Evolutionary conservation across 2,888 invertebrate genomes (phyloP).

Genomic region (Eulithis prunata): DNA sequence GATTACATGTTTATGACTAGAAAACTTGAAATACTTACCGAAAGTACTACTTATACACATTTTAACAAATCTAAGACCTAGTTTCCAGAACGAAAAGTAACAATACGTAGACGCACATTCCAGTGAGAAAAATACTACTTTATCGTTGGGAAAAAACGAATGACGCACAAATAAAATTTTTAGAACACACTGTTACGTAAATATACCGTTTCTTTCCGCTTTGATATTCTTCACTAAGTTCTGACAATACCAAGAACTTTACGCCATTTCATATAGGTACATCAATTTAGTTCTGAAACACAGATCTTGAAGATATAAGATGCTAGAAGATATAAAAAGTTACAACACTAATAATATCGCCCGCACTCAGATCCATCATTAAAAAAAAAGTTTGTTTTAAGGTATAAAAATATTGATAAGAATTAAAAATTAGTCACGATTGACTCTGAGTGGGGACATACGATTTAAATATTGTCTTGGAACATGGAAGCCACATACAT

Average conservation of each 20-base stretch:
- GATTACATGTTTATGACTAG: not conserved
- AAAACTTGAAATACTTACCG: not conserved
- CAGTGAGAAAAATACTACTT: too few species aligned
- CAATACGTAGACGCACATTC: too few species aligned
- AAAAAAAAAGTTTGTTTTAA: too few species aligned
- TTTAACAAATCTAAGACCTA: not conserved
- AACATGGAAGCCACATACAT: constrained; percentile 1
- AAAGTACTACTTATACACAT: not conserved
- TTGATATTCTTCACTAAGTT: too few species aligned
- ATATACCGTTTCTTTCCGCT: too few species aligned
- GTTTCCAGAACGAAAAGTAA: not conserved
- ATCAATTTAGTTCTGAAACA: not conserved
- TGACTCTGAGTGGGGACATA: not conserved
- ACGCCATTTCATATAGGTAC: too few species aligned
- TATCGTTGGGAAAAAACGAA: too few species aligned
- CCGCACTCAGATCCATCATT: not conserved
- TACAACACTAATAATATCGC: not conserved
- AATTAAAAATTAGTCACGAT: not conserved
- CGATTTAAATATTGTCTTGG: not conserved
- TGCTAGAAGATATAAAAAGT: constrained; percentile 8
- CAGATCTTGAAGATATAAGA: not conserved
- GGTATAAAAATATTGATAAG: too few species aligned
- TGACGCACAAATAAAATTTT: too few species aligned
- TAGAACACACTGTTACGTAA: too few species aligned
- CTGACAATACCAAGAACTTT: too few species aligned